Base-by-base conservation (phyloP, 2,888 invertebrate genomes). In the Aethes cnicana region DNA sequence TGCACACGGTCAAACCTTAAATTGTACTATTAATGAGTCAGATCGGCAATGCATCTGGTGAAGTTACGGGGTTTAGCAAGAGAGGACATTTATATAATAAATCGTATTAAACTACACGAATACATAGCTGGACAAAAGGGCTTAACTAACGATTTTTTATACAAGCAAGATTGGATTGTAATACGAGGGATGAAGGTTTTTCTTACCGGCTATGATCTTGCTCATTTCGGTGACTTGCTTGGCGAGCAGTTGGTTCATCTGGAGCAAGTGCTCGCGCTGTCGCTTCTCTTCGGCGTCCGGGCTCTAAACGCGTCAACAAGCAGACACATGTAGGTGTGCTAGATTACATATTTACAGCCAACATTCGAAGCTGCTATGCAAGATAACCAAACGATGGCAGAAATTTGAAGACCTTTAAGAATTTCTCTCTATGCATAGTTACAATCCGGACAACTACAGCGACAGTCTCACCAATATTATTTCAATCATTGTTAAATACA, bases 171-270 rank as follows among this genome's bases (percentile, higher is more conserved):
- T 28, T 39, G 9, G 33, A 25, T 8, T 16, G 8, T 20, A 50
- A 35, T 21, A 20, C 7, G 7, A 46, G 16, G 20, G 9, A 37
- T 59, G 44, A 56, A 61, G 63, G 64, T 47, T 55, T 28, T 59
- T 87, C 92, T 91, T 92, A 97, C 97, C 97, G 85, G 98, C 97
- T 68, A 97, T 97, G 77, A 96, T 95, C 92, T 97, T 96, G 90
- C 97, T 97, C 92, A 96, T 96, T 87, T 96, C 96, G 92, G 97
- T 97, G 67, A 97, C 97, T 91, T 96, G 96, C 80, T 96, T 95
- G 55, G 97, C 98, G 66, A 98, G 91, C 67, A 97, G 95, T 87
- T 97, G 97, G 90, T 96, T 96, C 69, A 98, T 91, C 76, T 96
- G 96, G 56, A 98, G 91, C 67, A 98, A 91, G 79, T 97, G 96